These are phyloP conservation scores for Dicroscelio sp. DNA, from an alignment of 2,888 invertebrate species.

Conservation along the genomic window DNA sequence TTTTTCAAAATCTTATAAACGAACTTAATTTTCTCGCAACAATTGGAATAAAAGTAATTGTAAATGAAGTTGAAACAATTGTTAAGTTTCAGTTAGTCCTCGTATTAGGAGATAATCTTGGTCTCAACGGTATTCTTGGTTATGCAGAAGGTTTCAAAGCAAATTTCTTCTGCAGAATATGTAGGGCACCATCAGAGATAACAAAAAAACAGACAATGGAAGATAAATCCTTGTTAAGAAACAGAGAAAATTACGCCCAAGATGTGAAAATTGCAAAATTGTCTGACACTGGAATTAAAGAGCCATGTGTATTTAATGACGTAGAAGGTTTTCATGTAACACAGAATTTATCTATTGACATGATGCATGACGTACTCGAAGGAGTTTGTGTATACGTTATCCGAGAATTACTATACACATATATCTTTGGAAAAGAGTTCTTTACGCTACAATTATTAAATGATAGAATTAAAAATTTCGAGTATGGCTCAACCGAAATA, in stretches of 20 bases:
- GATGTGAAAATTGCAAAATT: slow-evolving; percentile 4
- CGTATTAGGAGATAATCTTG: background rate
- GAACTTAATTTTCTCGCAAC: background rate
- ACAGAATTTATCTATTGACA: slow-evolving; percentile 21
- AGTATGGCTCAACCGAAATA: slow-evolving; percentile 45
- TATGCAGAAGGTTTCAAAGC: background rate
- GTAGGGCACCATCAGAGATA: background rate
- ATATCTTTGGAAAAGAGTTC: slow-evolving; percentile 47
- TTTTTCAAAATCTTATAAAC: background rate
- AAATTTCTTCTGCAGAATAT: background rate
- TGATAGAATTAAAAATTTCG: slow-evolving; percentile 50
- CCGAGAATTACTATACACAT: slow-evolving; percentile 40
- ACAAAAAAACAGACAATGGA: slow-evolving; percentile 24
- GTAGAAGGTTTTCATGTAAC: slow-evolving; percentile 31
- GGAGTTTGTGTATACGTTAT: slow-evolving; percentile 41
- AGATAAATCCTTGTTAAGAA: slow-evolving; percentile 8
- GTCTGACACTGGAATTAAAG: slow-evolving; percentile 34
- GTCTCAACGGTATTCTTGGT: background rate
- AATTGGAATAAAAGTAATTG: background rate
- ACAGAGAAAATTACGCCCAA: slow-evolving; percentile 12
- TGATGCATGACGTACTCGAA: slow-evolving; percentile 49
- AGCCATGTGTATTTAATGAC: slow-evolving; percentile 37
- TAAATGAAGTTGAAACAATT: background rate
- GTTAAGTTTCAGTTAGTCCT: too few species aligned
- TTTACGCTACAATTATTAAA: slow-evolving; percentile 54